phyloP scores from a whole-genome alignment of 92 coral and sea anemone genomes.

The Palythoa caribaeorum region DNA sequence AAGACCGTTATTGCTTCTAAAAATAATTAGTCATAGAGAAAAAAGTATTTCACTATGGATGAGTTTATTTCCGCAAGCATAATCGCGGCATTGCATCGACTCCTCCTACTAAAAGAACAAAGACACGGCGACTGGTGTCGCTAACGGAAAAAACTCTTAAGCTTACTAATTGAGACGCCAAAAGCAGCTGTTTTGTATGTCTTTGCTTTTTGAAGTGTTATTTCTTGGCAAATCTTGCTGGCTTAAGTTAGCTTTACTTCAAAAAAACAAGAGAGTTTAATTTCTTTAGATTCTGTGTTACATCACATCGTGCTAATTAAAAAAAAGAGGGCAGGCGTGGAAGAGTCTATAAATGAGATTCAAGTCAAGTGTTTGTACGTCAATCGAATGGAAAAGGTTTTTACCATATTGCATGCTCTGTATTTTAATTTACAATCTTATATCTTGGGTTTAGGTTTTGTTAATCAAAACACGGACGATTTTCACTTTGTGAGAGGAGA shows the following conservation, averaged over 20 bases:
- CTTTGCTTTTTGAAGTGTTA: slow-evolving; percentile 28
- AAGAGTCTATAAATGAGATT: slow-evolving; percentile 8
- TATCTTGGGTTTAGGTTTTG: slow-evolving; percentile 28
- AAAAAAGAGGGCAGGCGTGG: background rate
- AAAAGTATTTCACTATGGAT: slow-evolving; percentile 33
- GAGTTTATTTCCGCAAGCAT: slow-evolving; percentile 49
- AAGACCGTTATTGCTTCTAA: slow-evolving; percentile 46
- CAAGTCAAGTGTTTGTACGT: slow-evolving; percentile 24
- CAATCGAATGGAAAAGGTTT: slow-evolving; percentile 5
- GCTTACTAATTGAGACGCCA: slow-evolving; percentile 21
- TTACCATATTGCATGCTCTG: background rate
- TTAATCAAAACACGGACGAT: slow-evolving; percentile 33
- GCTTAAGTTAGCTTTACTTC: slow-evolving; percentile 18
- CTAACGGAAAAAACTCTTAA: slow-evolving; percentile 29
- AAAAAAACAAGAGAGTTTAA: slow-evolving; percentile 19
- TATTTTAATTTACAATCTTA: slow-evolving; percentile 8
- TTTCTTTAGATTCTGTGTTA: slow-evolving; percentile 15
- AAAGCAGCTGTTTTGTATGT: slow-evolving; percentile 35
- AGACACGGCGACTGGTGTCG: slow-evolving; percentile 38
- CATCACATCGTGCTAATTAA: slow-evolving; percentile 14
- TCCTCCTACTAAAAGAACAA: slow-evolving; percentile 45
- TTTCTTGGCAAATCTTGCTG: slow-evolving; percentile 13
- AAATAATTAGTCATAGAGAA: slow-evolving; percentile 50
- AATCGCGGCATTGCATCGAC: slow-evolving; percentile 19
- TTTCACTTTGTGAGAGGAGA: slow-evolving; percentile 27